phyloP scores from a whole-genome alignment of 2,888 invertebrate genomes.

The Drosophila koepferae region DNA sequence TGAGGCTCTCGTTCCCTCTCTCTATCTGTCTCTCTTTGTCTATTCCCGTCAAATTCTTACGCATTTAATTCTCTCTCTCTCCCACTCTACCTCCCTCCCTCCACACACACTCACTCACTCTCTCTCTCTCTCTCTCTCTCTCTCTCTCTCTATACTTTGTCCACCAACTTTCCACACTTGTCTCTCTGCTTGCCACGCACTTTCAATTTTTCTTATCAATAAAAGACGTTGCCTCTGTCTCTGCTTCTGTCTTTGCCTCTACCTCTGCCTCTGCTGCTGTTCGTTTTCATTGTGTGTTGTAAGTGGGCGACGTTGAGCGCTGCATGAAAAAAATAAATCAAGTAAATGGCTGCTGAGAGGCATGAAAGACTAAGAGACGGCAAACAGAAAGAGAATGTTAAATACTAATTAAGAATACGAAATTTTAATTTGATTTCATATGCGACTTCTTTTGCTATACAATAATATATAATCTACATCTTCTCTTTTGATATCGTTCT shows the following conservation, averaged over 20 bases:
- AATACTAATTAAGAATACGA: background rate
- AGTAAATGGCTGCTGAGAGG: background rate
- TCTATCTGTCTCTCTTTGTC: background rate
- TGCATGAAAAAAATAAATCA: constrained; percentile 4
- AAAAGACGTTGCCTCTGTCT: constrained; percentile 41
- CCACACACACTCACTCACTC: background rate
- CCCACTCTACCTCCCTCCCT: background rate
- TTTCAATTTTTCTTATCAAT: constrained; percentile 76
- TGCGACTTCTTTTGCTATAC: background rate
- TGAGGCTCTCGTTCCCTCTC: constrained; percentile 1
- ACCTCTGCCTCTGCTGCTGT: constrained; percentile 8
- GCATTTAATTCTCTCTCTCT: background rate
- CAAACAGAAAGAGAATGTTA: background rate
- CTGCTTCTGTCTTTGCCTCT: background rate
- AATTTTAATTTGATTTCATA: background rate
- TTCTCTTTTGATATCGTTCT: background rate
- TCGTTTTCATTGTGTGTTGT: constrained; percentile 56
- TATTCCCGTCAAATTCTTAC: constrained; percentile 2
- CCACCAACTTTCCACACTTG: constrained; percentile 24
- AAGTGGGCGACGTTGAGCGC: constrained; percentile 59
- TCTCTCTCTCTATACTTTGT: background rate
- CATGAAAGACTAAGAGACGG: background rate
- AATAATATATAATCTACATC: background rate
- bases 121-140: background rate
- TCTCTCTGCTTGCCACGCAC: constrained; percentile 57